Evolutionary conservation across 2,888 invertebrate species (phyloP), one percentile per base, ranked within the genome.

Genomic region (Cephus pygmeus): DNA sequence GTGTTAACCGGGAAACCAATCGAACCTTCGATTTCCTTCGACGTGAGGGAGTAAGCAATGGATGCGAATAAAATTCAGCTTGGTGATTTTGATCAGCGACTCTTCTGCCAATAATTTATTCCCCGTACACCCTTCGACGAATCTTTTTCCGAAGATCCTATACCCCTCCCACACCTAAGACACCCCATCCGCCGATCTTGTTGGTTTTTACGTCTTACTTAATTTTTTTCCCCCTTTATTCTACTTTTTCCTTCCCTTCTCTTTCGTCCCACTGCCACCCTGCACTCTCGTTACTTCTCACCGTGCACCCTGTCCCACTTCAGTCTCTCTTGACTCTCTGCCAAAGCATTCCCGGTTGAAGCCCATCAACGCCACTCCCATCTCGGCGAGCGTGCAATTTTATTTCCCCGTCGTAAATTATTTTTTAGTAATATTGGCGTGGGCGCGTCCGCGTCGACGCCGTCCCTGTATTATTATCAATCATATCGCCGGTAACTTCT

Each of bases 401-500:
- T 88, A 87, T 88, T 88, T 83, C 83, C 80, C 81, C 79, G 80
- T 84, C 86, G 87, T 88, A 87, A 87, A 88, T 88, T 86, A 88
- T 88, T 88, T 86, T 87, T 85, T 82, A 86, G 86, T 86, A 85
- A 88, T 87, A 88, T 85, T 83, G 79, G 78, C 69, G 77, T 31
- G 71, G n/a, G 36, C 75, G 36, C 15, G 74, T 6, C 23, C 78
- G 75, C 77, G 79, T 74, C 78, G 80, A 77, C 79, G 78, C 75
- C 76, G 82, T 80, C 81, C 82, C 82, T 84, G 84, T 85, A 86
- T 88, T 87, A 89, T 89, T 88, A 89, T 89, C 88, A 89, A 88
- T 89, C 88, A 88, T 86, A 81, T 87, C 83, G 86, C 85, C 83
- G 84, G 83, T 77, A 77, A 56, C 56, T 56, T 23, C 56, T 56